Evolutionary conservation across 2,888 invertebrate genomes (phyloP).

Genomic region (Cheilosia vernalis): DNA sequence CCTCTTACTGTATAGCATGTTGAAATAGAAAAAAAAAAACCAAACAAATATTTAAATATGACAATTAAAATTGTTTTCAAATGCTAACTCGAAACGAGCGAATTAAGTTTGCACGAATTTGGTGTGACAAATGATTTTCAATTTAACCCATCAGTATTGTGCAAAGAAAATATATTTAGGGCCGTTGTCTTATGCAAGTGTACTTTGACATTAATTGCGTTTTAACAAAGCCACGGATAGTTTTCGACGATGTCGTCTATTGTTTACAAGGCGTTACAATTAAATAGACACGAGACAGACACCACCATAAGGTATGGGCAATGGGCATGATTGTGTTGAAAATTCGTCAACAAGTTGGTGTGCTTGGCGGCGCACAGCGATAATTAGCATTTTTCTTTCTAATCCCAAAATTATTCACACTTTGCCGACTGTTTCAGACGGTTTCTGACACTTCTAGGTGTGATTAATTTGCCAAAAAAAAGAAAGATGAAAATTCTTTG

Average conservation of each 20-base stretch:
- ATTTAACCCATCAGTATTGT: constrained; percentile 5
- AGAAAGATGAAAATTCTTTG: too few relatives aligned
- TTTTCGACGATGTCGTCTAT: background rate
- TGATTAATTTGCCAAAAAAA: too few relatives aligned
- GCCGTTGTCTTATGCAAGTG: background rate
- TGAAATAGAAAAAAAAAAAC: background rate
- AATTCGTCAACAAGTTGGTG: constrained; percentile 5
- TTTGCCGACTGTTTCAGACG: background rate
- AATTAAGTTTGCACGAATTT: constrained; percentile 4
- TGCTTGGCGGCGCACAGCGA: background rate
- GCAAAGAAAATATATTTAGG: background rate
- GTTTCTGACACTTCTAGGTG: background rate
- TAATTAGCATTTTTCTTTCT: constrained; percentile 9
- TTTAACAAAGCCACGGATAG: constrained; percentile 3
- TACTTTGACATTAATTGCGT: constrained; percentile 19
- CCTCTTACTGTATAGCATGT: background rate
- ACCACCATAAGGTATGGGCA: constrained; percentile 13
- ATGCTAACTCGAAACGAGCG: constrained; percentile 10
- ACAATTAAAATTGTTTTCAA: constrained; percentile 57
- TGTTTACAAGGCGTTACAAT: constrained; percentile 10
- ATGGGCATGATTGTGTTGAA: background rate
- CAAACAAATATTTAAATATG: constrained; percentile 27
- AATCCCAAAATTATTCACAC: constrained; percentile 9
- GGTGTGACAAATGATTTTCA: constrained; percentile 7
- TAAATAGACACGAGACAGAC: constrained; percentile 23